phyloP scores from a whole-genome alignment of 1,140 invertebrate species.

The Euglossa dilemma region DNA sequence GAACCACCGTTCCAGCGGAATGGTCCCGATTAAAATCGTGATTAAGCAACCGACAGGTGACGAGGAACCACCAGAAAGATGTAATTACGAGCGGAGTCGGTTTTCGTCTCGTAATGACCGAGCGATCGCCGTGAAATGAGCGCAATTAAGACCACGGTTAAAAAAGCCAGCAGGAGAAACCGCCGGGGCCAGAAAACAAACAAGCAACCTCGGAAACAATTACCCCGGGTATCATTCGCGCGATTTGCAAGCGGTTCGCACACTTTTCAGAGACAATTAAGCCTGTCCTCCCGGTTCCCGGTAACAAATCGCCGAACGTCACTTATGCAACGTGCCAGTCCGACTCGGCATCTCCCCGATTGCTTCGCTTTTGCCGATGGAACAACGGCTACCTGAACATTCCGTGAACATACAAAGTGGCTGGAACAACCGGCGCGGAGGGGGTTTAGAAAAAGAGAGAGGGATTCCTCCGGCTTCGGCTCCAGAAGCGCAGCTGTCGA shows the following conservation, averaged over 20 bases:
- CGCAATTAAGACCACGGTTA: no score
- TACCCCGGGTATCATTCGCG: background rate
- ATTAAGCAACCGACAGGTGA: background rate
- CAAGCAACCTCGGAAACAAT: background rate
- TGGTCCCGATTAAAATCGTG: background rate
- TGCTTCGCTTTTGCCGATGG: background rate
- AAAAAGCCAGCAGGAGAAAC: no score
- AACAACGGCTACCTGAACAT: constrained; percentile 2
- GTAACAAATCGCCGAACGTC: background rate
- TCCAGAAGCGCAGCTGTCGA: constrained; percentile 59
- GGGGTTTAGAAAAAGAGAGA: constrained; percentile 49
- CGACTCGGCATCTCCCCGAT: background rate
- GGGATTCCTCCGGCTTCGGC: constrained; percentile 32
- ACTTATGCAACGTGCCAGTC: background rate
- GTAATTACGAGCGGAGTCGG: no score
- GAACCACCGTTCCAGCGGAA: no score
- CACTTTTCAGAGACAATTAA: background rate
- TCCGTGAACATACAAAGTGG: constrained; percentile 14
- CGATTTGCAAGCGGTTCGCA: background rate
- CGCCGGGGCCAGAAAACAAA: no score
- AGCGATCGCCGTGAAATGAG: no score
- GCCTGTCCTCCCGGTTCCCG: background rate
- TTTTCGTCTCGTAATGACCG: no score
- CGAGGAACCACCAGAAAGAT: no score
- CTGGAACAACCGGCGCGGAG: background rate